phyloP scores from a whole-genome alignment of 2,113 vertebrate species.

The Leptocoma aspasia region DNA sequence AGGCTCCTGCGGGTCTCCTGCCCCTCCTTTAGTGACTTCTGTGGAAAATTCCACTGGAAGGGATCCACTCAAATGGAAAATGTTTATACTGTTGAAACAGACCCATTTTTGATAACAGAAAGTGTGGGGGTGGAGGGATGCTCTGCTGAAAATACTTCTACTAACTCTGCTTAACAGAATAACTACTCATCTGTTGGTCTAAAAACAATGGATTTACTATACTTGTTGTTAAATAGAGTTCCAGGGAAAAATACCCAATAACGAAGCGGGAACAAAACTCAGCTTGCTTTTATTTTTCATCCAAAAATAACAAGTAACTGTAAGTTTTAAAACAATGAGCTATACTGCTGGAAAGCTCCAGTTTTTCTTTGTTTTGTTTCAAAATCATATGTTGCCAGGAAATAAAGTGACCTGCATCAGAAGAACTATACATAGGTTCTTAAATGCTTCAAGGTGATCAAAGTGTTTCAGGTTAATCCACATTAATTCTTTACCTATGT shows the following conservation, averaged over 20 bases:
- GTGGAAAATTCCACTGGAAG: conserved; percentile 47
- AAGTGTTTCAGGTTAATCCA: neutral
- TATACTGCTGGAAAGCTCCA: neutral
- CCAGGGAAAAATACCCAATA: neutral
- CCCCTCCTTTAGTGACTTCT: neutral
- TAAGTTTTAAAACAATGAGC: conserved; percentile 13
- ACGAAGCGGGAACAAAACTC: neutral
- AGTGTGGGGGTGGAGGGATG: neutral
- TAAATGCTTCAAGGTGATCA: conserved; percentile 23
- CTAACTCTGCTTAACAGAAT: neutral
- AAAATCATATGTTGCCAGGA: neutral
- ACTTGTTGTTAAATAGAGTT: neutral
- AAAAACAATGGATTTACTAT: conserved; percentile 5
- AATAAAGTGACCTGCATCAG: neutral
- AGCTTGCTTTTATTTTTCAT: conserved; percentile 29
- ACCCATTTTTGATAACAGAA: conserved; percentile 29
- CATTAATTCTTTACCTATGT: neutral
- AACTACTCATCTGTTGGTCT: neutral
- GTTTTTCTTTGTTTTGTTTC: conserved; percentile 10
- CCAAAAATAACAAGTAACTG: conserved; percentile 4
- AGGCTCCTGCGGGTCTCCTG: neutral
- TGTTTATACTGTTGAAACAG: neutral
- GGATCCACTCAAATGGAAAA: neutral
- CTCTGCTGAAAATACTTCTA: neutral
- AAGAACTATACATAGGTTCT: neutral